Conservation (phyloP, 1,140 invertebrate genomes). For the Vanessa atalanta region DNA sequence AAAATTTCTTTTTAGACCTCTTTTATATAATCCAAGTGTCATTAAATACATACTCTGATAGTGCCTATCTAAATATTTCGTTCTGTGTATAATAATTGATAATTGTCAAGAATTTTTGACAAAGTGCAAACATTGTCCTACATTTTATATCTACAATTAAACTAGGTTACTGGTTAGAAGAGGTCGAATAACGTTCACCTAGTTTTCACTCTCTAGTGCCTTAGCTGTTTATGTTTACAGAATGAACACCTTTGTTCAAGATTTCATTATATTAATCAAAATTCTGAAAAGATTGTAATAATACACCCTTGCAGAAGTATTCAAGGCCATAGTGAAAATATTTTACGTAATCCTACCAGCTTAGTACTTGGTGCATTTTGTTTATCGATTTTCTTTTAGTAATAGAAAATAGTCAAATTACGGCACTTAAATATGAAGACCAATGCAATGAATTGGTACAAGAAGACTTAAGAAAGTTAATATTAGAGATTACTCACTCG, state of each 20-base stretch:
- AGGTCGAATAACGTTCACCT: constrained; percentile 59
- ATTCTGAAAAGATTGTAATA: background rate
- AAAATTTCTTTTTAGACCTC: no score
- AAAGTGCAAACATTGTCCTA: constrained; percentile 13
- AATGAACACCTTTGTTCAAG: constrained; percentile 29
- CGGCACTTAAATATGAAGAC: background rate
- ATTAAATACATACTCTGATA: no score
- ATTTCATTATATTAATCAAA: background rate
- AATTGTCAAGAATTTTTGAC: no score
- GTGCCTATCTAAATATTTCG: no score
- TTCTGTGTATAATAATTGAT: no score
- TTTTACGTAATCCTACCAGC: background rate
- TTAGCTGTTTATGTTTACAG: constrained; percentile 47
- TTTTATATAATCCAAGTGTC: no score
- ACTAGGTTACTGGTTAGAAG: constrained; percentile 48
- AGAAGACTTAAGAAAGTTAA: background rate
- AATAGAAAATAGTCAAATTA: constrained; percentile 3
- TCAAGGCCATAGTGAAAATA: background rate
- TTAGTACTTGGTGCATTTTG: background rate
- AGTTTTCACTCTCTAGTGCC: constrained; percentile 42
- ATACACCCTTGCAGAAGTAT: background rate
- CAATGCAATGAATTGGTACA: background rate
- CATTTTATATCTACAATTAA: constrained; percentile 34
- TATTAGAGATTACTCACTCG: constrained; percentile 65
- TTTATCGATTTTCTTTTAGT: background rate